Evolutionary conservation across 2,797 vertebrate genomes (phyloP).

Genomic region (Muscicapa striata): DNA sequence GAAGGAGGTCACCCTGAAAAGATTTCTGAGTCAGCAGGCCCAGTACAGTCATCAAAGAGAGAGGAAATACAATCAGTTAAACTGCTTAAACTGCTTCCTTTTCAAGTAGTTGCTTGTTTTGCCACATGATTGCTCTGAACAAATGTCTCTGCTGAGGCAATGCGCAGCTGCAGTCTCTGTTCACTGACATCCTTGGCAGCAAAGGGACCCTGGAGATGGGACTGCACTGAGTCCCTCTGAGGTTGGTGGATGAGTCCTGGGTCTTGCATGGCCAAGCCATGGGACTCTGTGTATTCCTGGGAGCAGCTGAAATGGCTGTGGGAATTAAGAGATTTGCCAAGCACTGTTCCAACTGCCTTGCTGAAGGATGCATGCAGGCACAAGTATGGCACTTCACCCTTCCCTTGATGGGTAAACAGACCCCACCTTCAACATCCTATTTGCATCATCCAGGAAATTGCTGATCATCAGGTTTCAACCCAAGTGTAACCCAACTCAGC

Average conservation of each 20-base stretch:
- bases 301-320: not conserved
- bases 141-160: not conserved
- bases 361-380: not conserved
- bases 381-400: not conserved
- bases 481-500: not conserved
- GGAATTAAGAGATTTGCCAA: rapidly evolving
- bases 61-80: conserved; percentile 21
- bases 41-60: not conserved
- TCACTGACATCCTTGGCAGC: not conserved
- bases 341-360: not conserved
- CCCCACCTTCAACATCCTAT: not conserved
- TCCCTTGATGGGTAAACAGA: not conserved
- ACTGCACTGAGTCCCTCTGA: not conserved
- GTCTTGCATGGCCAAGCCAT: not conserved
- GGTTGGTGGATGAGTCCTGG: not conserved
- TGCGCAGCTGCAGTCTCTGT: not conserved
- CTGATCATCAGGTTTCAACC: not conserved
- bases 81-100: conserved; percentile 26
- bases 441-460: not conserved
- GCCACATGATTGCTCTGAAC: not conserved
- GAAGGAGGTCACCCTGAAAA: not conserved
- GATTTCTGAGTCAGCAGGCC: not conserved
- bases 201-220: not conserved
- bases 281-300: not conserved
- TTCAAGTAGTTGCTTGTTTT: conserved; percentile 38